Evolutionary conservation across 2,113 vertebrate species (phyloP).

Genomic region (Grus americana): DNA sequence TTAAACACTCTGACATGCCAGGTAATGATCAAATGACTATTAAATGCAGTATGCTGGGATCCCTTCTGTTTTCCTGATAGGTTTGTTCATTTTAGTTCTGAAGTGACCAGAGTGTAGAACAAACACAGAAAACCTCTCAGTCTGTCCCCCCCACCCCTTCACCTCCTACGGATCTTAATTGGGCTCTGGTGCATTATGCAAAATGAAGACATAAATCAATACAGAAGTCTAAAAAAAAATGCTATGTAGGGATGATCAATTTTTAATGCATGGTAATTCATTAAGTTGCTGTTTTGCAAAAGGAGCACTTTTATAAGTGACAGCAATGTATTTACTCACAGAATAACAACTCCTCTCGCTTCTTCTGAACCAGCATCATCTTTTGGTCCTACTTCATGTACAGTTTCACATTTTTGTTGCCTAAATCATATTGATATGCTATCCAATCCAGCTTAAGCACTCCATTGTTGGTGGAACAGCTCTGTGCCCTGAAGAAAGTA

Average conservation of each 20-base stretch:
- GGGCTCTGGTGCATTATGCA: not conserved
- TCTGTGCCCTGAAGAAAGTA: not conserved
- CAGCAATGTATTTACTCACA: not conserved
- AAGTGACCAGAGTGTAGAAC: not conserved
- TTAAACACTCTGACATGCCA: not conserved
- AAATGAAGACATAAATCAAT: conserved; percentile 18
- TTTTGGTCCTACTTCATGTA: not conserved
- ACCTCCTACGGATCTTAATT: not conserved
- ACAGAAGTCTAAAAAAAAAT: not conserved
- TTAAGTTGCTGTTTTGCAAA: not conserved
- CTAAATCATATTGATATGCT: not conserved
- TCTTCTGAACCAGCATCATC: not conserved
- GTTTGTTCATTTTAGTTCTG: not conserved
- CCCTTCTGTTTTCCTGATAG: not conserved
- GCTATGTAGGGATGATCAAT: not conserved
- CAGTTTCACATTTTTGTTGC: not conserved
- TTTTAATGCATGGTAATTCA: conserved; percentile 11
- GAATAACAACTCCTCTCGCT: not conserved
- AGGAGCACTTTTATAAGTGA: not conserved
- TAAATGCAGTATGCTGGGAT: not conserved
- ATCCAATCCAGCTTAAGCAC: not conserved
- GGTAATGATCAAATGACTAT: not conserved
- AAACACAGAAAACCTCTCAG: not conserved
- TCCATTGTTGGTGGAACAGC: not conserved
- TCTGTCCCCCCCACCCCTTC: not conserved